Evolutionary conservation across 2,113 vertebrate genomes (phyloP).

Genomic region (Malaclemys terrapin): DNA sequence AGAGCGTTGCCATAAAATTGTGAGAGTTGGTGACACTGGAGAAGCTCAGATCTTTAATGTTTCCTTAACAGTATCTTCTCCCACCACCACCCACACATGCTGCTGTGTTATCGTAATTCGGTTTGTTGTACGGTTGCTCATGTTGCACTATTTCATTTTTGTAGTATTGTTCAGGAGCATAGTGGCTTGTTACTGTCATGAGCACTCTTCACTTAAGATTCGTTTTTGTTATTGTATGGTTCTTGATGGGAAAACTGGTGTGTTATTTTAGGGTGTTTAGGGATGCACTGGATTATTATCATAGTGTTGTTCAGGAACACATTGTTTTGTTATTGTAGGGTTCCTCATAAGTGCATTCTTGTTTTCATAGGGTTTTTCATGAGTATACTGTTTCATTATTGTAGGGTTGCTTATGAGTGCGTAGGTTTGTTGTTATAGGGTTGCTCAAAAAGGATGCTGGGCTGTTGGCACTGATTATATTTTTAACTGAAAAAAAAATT

Average conservation of each 20-base stretch:
- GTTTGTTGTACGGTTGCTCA: fast-evolving
- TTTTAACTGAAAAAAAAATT: no score
- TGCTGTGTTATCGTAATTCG: fast-evolving
- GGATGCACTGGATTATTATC: fast-evolving
- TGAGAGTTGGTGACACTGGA: neutral
- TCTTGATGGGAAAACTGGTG: fast-evolving
- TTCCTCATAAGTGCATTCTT: no score
- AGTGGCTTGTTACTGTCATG: fast-evolving
- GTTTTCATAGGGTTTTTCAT: no score
- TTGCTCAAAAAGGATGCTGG: no score
- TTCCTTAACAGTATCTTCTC: neutral
- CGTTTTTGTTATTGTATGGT: fast-evolving
- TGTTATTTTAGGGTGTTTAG: fast-evolving
- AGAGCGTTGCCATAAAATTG: neutral
- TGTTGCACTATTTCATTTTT: fast-evolving
- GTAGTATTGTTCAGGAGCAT: fast-evolving
- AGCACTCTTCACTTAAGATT: fast-evolving
- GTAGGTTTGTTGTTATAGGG: neutral
- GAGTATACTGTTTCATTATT: neutral
- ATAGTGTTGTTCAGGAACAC: fast-evolving
- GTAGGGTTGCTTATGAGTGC: fast-evolving
- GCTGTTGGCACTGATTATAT: neutral
- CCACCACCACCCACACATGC: fast-evolving
- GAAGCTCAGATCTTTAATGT: neutral
- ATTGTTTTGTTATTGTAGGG: fast-evolving